Evolutionary conservation across 2,888 invertebrate species (phyloP), one percentile per base, ranked within the genome.

Genomic region (Diloba caeruleocephala): DNA sequence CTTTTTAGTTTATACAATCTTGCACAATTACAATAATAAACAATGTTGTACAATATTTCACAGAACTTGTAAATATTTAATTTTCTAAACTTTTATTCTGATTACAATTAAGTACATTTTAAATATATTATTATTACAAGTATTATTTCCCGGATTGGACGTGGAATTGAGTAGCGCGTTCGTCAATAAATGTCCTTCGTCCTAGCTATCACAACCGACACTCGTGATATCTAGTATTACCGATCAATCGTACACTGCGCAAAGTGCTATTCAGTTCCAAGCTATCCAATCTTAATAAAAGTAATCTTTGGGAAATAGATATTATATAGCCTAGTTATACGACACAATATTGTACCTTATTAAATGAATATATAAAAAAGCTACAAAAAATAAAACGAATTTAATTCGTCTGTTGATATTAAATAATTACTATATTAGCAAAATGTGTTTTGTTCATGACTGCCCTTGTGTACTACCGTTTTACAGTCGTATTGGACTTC

Each of bases 371-470:
- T 54, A 51, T 43, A 49, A 53, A 64, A 67, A 59, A 43, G 17
- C 55, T 64, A 56, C 58, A 64, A 71, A 55, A 78, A 79, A 76
- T 67, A 76, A 78, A 64, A 84, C 84, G 88, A 88, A 89, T 88
- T 84, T 83, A 82, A 84, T 86, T 88, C 84, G 81, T 84, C 74
- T 87, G 89, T 89, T 90, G 81, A 84, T 84, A 89, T 84, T 84
- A 88, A 87, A 88, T 64, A 71, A 84, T 78, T 73, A 82, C 78
- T 79, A 70, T 50, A 60, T 51, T 49, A 73, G 57, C 73, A 81
- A 58, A 63, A 50, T 58, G 46, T 65, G 42, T 46, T 74, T 58
- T 55, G 53, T 71, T 67, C 54, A 42, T 15, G 9, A 33, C 10
- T 41, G 7, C 10, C 17, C 36, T 12, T 17, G 17, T 5, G 17